Base-by-base conservation (phyloP, 1,140 invertebrate genomes). In the Zaprionus capensis region DNA sequence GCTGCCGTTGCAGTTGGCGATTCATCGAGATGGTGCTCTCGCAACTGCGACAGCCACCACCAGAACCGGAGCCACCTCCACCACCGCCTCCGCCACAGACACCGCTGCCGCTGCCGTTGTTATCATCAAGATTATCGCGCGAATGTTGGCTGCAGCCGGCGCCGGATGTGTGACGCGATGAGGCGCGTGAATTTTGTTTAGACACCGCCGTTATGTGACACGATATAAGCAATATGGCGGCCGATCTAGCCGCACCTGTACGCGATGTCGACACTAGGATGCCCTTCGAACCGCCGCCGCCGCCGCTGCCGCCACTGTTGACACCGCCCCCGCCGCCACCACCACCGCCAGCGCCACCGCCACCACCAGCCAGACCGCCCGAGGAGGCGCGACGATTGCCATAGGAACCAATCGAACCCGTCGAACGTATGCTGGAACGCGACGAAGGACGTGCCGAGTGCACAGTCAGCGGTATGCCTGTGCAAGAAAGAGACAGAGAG, bases 181-280 rank as follows among this genome's bases (percentile, higher is more conserved):
- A 82, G 70, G 81, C 80, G 51, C 78, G 85, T 53, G 80, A 82
- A 78, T 90, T 90, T 74, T 92, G 91, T 91, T 93, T 92, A 26
- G 90, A 90, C 67, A 92, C 78, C 64, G 94, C 94, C 93, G 94
- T 94, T 88, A 96, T 95, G 94, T 96, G 96, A 94, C 96, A 96
- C 94, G 96, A 97, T 94, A 97, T 96, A 94, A 97, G 96, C 96
- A 97, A 96, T 95, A 97, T 97, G 95, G 96, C 96, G 93, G 96
- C 96, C 94, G 96, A 95, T 93, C 96, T 95, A 93, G 96, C 96
- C 95, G 96, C 96, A 96, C 96, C 96, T 97, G 96, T 96, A 94
- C 96, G 95, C 81, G 96, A 96, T 76, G 96, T 95, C 79, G 96
- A 95, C 82, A 96, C 95, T 58, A 95, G 86, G 41, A 95, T 94